Evolutionary conservation across 2,888 invertebrate species (phyloP), one percentile per base, ranked within the genome.

Genomic region (Acanthopleura granulata): DNA sequence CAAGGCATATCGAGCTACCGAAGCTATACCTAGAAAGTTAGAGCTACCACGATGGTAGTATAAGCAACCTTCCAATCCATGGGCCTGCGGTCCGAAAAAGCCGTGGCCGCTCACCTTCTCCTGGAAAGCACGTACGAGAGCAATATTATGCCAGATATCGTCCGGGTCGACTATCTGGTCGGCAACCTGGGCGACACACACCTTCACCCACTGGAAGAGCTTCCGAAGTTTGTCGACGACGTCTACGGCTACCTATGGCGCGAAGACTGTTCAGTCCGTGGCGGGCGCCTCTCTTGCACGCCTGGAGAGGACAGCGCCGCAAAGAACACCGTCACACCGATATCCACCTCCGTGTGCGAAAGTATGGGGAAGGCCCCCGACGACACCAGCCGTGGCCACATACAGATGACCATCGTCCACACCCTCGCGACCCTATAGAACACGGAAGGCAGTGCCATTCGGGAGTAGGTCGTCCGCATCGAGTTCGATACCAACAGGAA

Each of bases 341-440:
- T 66, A 12, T 9, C 3, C 6, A 49, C 18, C 14, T 66, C 74
- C 11, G 74, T 74, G 18, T 14, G 40, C 14, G 74, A 40, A 6
- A 66, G 74, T 30, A 69, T 62, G n/a, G 40, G 69, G 22, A 30
- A 49, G 69, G n/a, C 15, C 15, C 27, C 30, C 73, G 73, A 73
- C 30, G 73, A 62, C 14, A n/a, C 61, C 61, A 27, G 40, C 69
- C 74, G 62, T 18, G 69, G 69, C 40, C 50, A 62, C 69, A 74
- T 66, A 22, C 74, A 74, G 29, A 66, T 66, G n/a, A 74, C 40
- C 69, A 62, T 49, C 62, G 15, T 74, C 49, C 74, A 74, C 69
- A 74, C 74, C 14, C n/a, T 74, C 50, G 18, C 73, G 27, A n/a
- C n/a, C n/a, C n/a, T n/a, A n/a, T n/a, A n/a, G n/a, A 66, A 49